These are phyloP conservation scores for Notolepis coatsorum DNA, from an alignment of 2,797 vertebrate genomes.

Conservation along the genomic window DNA sequence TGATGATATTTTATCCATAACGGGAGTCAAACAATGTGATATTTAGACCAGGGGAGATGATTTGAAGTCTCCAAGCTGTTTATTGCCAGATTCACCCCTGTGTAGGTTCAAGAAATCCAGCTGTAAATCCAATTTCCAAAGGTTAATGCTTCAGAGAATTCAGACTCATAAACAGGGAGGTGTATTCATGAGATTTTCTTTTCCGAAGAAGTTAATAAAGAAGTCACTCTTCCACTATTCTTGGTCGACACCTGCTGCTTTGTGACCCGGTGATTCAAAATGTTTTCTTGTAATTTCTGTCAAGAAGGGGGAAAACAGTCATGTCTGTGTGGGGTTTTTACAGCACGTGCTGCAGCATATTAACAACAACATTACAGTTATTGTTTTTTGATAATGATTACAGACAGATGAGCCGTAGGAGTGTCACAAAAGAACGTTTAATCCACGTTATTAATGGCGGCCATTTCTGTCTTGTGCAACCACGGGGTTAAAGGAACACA, in stretches of 20 bases:
- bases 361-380: no score
- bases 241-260: slow-evolving; percentile 27
- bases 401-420: slow-evolving; percentile 50
- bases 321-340: no score
- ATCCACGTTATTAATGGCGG: slow-evolving; percentile 58
- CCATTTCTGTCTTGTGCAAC: slow-evolving; percentile 30
- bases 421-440: slow-evolving; percentile 35
- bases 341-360: no score
- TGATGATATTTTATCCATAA: slow-evolving; percentile 66
- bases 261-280: not conserved
- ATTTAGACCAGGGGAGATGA: slow-evolving; percentile 64
- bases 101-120: slow-evolving; percentile 64
- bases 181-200: slow-evolving; percentile 51
- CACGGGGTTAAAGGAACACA: no score
- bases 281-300: slow-evolving; percentile 2
- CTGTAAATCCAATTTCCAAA: slow-evolving; percentile 75
- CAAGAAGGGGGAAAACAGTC: not conserved
- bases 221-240: slow-evolving; percentile 35
- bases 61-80: slow-evolving; percentile 69
- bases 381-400: no score
- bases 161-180: slow-evolving; percentile 54
- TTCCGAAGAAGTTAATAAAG: slow-evolving; percentile 34
- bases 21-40: slow-evolving; percentile 38
- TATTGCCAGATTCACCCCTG: slow-evolving; percentile 61
- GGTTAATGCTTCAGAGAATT: slow-evolving; percentile 74